These are phyloP conservation scores for Polia nebulosa DNA, from an alignment of 2,888 invertebrate genomes.

Conservation along the genomic window DNA sequence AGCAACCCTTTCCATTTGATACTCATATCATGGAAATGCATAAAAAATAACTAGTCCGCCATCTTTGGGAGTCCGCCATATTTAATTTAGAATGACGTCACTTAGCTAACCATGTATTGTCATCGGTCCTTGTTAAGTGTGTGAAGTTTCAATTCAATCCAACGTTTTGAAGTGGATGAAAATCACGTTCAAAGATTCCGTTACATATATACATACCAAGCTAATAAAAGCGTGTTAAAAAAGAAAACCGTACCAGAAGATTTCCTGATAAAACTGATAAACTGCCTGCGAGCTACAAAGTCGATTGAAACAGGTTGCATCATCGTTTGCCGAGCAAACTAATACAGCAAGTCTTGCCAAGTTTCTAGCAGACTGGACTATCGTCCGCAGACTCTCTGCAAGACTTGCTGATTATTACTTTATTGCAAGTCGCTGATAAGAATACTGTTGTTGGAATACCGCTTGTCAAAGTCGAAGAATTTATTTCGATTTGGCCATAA, in stretches of 20 bases:
- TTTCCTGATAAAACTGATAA: slow-evolving; percentile 1
- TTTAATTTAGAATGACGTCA: too few species aligned
- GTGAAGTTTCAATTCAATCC: too few species aligned
- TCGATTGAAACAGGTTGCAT: slow-evolving; percentile 14
- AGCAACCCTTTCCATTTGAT: too few species aligned
- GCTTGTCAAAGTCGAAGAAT: not conserved
- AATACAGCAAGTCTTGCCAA: slow-evolving; percentile 40
- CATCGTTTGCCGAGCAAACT: slow-evolving; percentile 32
- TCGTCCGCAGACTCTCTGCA: slow-evolving; percentile 23
- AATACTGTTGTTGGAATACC: not conserved
- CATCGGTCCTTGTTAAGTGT: too few species aligned
- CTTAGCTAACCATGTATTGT: too few species aligned
- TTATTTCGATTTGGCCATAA: not conserved
- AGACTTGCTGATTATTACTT: slow-evolving; percentile 12
- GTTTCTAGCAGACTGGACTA: slow-evolving; percentile 30
- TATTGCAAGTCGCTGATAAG: slow-evolving; percentile 20
- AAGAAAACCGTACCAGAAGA: not conserved
- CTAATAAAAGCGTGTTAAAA: too few species aligned
- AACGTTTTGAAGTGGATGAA: too few species aligned
- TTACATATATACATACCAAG: too few species aligned
- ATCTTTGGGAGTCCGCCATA: too few species aligned
- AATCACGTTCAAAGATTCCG: too few species aligned
- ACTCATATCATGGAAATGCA: too few species aligned
- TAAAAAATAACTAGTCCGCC: too few species aligned
- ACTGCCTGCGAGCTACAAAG: not conserved